Evolutionary conservation across 2,797 vertebrate genomes (phyloP), one percentile per base, ranked within the genome.

Genomic region (Thunnus albacares): DNA sequence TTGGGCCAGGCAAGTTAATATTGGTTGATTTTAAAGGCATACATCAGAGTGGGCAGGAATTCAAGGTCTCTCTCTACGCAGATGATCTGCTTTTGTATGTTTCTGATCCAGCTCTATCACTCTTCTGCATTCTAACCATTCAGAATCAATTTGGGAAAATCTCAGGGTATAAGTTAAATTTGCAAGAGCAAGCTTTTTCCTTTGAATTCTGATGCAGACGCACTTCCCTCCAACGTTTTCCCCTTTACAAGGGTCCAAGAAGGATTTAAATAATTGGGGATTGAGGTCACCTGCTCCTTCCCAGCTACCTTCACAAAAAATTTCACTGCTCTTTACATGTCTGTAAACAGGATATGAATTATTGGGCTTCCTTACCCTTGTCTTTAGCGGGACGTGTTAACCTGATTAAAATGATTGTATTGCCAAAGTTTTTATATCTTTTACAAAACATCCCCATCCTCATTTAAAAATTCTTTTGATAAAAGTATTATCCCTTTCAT

Each of bases 341-440:
- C 1, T 63, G 61, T 47, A 45, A 63, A 17, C 15, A 47, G 15
- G 61, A 43, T 9, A 45, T 45, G 38, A 45, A 45, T 7, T 1
- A 9, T 0, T 61, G 72, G 33, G 62, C 52, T 30, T 78, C 68
- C 13, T 15, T 79, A 22, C 70, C 57, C 33, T 60, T 74, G 14
- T 60, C 70, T 38, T 24, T 68, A 49, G 24, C 12, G 0, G 62
- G 55, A 2, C 6, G 28, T 9, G 17, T 62, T 20, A 80, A 33
- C 9, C 28, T 57, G 0, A 67, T 79, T 43, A 80, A 80, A 68
- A 80, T 74, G 70, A 45, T 43, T 13, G 38, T 62, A 20, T 24
- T 62, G 3, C 38, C 35, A 7, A 43, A 41, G 12, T 59, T 43
- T 43, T 15, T 45, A 45, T 24, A 26, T 26, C 38, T 45, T 6